Evolutionary conservation across 1,140 invertebrate genomes (phyloP).

Genomic region (Pygmarrhopalites habei): DNA sequence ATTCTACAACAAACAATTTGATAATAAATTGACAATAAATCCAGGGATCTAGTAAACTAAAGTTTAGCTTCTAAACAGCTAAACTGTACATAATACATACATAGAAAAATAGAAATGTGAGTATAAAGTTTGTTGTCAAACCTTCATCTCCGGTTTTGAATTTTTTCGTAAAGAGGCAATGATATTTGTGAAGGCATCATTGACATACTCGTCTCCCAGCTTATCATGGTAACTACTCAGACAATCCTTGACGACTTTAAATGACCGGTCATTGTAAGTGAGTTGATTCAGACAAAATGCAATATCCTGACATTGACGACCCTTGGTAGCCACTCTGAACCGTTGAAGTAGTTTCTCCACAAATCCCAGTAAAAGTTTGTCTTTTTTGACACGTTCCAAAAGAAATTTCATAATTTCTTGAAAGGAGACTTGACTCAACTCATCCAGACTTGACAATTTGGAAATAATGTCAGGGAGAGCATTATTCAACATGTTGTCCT

Average conservation of each 20-base stretch:
- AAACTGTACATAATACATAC: neutral
- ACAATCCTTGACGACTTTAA: conserved; percentile 28
- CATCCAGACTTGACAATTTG: conserved; percentile 6
- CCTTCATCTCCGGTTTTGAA: conserved; percentile 24
- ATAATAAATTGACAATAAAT: neutral
- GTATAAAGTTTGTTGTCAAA: neutral
- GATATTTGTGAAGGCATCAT: conserved; percentile 19
- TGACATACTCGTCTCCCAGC: conserved; percentile 23
- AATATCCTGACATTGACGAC: conserved; percentile 15
- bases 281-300: conserved; percentile 28
- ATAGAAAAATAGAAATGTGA: neutral
- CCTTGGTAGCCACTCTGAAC: conserved; percentile 12
- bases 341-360: conserved; percentile 28
- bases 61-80: neutral
- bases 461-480: conserved; percentile 33
- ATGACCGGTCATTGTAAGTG: conserved; percentile 25
- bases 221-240: conserved; percentile 20
- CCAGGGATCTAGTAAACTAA: neutral
- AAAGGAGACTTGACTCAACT: conserved; percentile 21
- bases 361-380: conserved; percentile 18
- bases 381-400: conserved; percentile 26
- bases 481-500: conserved; percentile 31
- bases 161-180: conserved; percentile 14
- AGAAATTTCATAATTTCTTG: conserved; percentile 27
- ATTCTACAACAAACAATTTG: neutral